phyloP scores from a whole-genome alignment of 2,888 invertebrate species.

The Caprella mutica region DNA sequence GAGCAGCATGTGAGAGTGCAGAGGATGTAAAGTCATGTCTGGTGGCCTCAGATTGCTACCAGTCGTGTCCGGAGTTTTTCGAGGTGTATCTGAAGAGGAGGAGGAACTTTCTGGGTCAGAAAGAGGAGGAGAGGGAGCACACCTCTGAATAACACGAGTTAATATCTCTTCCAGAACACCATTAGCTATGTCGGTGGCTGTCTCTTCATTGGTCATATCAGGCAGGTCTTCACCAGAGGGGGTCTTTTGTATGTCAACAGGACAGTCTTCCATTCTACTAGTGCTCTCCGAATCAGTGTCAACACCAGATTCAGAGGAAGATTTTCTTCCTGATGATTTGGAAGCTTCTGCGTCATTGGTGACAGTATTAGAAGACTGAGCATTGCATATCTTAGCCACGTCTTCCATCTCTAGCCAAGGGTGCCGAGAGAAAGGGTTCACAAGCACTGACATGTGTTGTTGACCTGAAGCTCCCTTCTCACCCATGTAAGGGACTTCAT shows the following conservation, averaged over 20 bases:
- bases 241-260: conserved; percentile 50
- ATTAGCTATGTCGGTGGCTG: conserved; percentile 43
- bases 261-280: too few species aligned
- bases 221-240: conserved; percentile 31
- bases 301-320: background rate
- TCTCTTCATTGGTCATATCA: conserved; percentile 28
- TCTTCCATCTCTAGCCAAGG: conserved; percentile 35
- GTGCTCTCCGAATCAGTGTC: background rate
- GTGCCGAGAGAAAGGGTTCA: conserved; percentile 49
- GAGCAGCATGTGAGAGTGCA: conserved; percentile 71
- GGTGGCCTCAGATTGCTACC: conserved; percentile 31
- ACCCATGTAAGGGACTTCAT: conserved; percentile 45
- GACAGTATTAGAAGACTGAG: background rate
- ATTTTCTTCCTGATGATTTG: background rate
- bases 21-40: conserved; percentile 51
- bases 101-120: conserved; percentile 1
- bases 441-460: conserved; percentile 52
- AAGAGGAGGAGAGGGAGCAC: background rate
- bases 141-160: conserved; percentile 44
- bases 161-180: conserved; percentile 51
- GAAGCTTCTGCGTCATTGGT: conserved; percentile 1
- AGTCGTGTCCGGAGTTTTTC: background rate
- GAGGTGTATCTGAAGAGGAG: background rate
- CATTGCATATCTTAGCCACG: conserved; percentile 19
- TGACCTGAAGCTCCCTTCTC: conserved; percentile 38